Conservation (phyloP, 2,797 vertebrate species). For the Aselliscus stoliczkanus region DNA sequence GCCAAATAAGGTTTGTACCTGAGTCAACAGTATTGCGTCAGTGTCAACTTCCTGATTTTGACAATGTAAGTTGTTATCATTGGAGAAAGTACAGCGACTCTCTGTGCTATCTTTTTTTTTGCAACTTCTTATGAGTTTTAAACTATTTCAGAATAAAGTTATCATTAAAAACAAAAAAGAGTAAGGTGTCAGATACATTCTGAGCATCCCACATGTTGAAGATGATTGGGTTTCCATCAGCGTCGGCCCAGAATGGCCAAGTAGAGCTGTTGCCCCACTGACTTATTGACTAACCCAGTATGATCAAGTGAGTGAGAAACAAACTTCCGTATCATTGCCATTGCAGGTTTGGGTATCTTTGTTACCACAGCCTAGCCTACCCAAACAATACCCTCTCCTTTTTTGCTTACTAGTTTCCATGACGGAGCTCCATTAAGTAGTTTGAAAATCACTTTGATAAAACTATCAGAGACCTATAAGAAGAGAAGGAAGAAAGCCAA, state of each 20-base stretch:
- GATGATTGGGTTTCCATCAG: neutral
- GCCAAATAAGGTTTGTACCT: neutral
- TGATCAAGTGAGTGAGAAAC: neutral
- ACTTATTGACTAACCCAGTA: neutral
- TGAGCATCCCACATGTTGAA: neutral
- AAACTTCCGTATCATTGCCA: neutral
- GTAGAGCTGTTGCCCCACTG: fast-evolving
- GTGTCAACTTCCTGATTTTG: neutral
- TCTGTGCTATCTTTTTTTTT: neutral
- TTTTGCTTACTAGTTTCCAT: neutral
- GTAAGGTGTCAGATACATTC: neutral
- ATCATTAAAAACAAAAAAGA: neutral
- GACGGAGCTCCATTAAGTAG: neutral
- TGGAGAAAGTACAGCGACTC: neutral
- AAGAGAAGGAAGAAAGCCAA: neutral
- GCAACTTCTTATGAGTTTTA: neutral
- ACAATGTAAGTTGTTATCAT: neutral
- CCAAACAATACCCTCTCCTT: neutral
- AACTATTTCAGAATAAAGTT: constrained; percentile 12
- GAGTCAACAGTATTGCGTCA: neutral
- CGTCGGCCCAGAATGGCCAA: neutral
- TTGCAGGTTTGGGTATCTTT: neutral
- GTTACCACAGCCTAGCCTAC: neutral
- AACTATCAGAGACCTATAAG: neutral
- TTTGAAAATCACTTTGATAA: neutral